Conservation (phyloP, 2,888 invertebrate species). For the Lasioglossum pauxillum region DNA sequence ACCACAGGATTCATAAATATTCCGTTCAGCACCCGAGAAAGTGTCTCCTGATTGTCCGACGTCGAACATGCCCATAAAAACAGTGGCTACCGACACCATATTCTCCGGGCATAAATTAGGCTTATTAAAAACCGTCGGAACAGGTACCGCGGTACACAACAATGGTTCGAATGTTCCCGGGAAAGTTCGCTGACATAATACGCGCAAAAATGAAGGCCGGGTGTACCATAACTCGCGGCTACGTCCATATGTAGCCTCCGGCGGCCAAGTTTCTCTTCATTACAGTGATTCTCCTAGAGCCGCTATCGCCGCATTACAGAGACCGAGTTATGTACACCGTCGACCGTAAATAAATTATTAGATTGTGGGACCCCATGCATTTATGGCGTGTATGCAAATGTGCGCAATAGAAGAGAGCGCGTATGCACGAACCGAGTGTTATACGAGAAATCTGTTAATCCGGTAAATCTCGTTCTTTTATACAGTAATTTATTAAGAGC, state of each 20-base stretch:
- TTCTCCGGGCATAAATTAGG: not conserved
- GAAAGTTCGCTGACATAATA: not conserved
- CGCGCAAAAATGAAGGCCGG: not conserved
- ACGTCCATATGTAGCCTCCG: not conserved
- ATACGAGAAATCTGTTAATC: not conserved
- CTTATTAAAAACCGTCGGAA: not conserved
- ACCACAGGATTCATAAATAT: not conserved
- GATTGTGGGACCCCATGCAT: not conserved
- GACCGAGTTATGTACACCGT: not conserved
- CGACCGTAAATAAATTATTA: not conserved
- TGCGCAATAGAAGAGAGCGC: no score
- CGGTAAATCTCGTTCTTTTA: not conserved
- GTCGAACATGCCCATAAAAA: not conserved
- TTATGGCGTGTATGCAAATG: not conserved
- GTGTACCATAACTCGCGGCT: slow-evolving; percentile 6
- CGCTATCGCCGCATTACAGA: not conserved
- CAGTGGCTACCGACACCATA: not conserved
- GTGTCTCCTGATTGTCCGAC: slow-evolving; percentile 4
- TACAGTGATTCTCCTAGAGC: not conserved
- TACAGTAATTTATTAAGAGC: not conserved
- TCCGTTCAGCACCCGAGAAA: not conserved
- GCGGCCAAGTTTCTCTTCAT: slow-evolving; percentile 6
- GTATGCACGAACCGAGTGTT: not conserved
- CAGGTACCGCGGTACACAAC: not conserved
- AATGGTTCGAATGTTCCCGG: not conserved